Conservation (phyloP, 2,888 invertebrate genomes). For the Noctua fimbriata region DNA sequence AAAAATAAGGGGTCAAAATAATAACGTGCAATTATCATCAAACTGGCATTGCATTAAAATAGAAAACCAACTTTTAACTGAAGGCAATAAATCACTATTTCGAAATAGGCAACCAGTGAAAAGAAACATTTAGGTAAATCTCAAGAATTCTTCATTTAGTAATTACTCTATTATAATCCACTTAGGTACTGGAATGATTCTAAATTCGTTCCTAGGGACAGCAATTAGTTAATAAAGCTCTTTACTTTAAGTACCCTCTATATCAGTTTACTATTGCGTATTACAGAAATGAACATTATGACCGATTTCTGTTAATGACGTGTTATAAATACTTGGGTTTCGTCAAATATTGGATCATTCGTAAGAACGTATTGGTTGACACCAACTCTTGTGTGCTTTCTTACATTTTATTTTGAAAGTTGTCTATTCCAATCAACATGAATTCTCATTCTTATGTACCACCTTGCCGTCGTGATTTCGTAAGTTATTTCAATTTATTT, state of each 20-base stretch:
- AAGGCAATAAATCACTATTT: constrained; percentile 19
- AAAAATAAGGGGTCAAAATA: too few relatives aligned
- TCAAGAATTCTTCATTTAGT: constrained; percentile 19
- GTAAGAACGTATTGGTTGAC: neutral
- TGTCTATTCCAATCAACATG: constrained; percentile 14
- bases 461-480: constrained; percentile 60
- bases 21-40: too few relatives aligned
- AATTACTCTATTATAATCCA: constrained; percentile 39
- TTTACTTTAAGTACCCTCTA: neutral
- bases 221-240: constrained; percentile 12
- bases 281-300: constrained; percentile 18
- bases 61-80: neutral
- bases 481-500: constrained; percentile 40
- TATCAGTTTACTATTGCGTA: neutral
- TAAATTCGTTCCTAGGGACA: constrained; percentile 17
- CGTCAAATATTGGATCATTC: constrained; percentile 5
- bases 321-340: constrained; percentile 31
- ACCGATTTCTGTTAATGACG: constrained; percentile 19
- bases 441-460: neutral
- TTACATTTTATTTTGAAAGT: neutral
- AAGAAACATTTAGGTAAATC: neutral
- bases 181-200: constrained; percentile 12
- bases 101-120: neutral
- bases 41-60: neutral
- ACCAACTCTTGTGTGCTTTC: too few relatives aligned